Evolutionary conservation across 2,113 vertebrate genomes (phyloP), one percentile per base, ranked within the genome.

Genomic region (Caretta caretta): DNA sequence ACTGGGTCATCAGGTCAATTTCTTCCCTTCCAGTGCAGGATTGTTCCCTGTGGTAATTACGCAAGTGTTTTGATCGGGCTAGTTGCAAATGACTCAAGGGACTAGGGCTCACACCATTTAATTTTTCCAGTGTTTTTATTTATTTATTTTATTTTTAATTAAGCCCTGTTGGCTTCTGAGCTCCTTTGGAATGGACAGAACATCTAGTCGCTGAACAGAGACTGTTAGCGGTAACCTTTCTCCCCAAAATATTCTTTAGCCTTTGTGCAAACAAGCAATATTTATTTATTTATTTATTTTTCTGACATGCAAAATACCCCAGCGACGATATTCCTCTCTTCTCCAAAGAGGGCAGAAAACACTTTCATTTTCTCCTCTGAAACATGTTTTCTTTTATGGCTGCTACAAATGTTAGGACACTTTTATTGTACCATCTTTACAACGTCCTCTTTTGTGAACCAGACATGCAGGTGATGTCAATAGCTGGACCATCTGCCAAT

Each of bases 321-420:
- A 4, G 0, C 35, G 65, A 57, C 48, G 10, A 14, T 22, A 38
- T 0, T 54, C 80, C 51, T 35, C 22, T 22, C 35, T 6, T 27
- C 1, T 13, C 19, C 91, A 92, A 4, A 5, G 20, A 6, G 2
- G 42, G 22, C 42, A 69, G 14, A 48, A 92, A 54, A 2, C 65
- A 2, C 51, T 50, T 20, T 3, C 22, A 5, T 87, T 80, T 46
- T 29, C 75, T 24, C 22, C 46, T 27, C 20, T n/a, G 22, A 1
- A 3, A 6, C 8, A 3, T 0, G 0, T 85, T 84, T 50, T 7
- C 2, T 57, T 51, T 12, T 4, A 69, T 76, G 56, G 1, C 3
- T 2, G 9, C 3, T 48, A 22, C 51, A 56, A 38, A 31, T 10
- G 12, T 22, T 5, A 51, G 13, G 69, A 11, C 25, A 31, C 20